A percentile compares a stretch with the other conserved stretches of the same genome.
phyloP scores from a whole-genome alignment of 2,888 invertebrate genomes.

The Chymomyza caudatula region DNA sequence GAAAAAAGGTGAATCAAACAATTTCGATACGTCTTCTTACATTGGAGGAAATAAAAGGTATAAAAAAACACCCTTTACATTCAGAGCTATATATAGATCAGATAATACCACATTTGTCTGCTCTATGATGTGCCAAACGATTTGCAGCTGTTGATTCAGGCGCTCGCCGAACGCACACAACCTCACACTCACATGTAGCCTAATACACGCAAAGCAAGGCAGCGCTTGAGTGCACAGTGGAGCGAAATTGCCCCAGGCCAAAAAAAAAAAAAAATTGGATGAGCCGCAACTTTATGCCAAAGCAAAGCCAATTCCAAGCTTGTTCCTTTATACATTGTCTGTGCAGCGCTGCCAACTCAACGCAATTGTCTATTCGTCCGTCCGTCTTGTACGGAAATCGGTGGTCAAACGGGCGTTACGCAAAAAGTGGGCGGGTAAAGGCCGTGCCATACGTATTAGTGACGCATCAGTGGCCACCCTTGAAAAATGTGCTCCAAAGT shows the following conservation, averaged over 20 bases:
- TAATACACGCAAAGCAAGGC: not conserved
- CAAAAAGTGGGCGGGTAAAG: conserved; percentile 39
- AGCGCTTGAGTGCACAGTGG: not conserved
- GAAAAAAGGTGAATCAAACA: not conserved
- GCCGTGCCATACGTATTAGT: conserved; percentile 54
- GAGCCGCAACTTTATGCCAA: conserved; percentile 18
- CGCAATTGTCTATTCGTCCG: conserved; percentile 16
- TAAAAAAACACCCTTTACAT: not conserved
- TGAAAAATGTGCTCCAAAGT: conserved; percentile 15
- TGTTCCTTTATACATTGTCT: not conserved
- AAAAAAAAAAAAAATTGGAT: conserved; percentile 20
- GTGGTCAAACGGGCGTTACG: conserved; percentile 43
- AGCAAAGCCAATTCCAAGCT: not conserved
- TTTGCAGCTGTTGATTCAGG: conserved; percentile 64
- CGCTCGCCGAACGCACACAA: conserved; percentile 37
- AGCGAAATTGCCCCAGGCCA: not conserved
- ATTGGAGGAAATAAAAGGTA: not conserved
- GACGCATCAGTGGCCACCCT: conserved; percentile 57
- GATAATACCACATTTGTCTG: conserved; percentile 50
- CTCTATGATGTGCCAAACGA: conserved; percentile 35
- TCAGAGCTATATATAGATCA: not conserved
- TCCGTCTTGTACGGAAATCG: conserved; percentile 41
- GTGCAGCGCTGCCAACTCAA: not conserved
- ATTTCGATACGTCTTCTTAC: not conserved
- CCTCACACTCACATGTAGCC: not conserved